These are phyloP conservation scores for Ips nitidus DNA, from an alignment of 1,140 invertebrate species.

Conservation along the genomic window DNA sequence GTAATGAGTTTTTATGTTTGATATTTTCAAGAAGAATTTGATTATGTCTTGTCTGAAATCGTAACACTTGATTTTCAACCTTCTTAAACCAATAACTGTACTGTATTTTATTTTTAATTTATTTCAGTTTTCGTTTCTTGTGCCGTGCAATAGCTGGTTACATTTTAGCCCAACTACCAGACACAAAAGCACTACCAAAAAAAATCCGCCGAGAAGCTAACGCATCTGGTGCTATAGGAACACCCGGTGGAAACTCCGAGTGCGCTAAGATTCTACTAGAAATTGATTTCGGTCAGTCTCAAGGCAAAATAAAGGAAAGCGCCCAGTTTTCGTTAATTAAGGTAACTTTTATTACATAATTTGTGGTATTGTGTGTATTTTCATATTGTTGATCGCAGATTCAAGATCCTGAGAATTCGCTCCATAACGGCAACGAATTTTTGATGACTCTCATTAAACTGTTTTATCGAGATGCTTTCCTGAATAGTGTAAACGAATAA, in stretches of 20 bases:
- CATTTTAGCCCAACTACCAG: constrained; percentile 50
- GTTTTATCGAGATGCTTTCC: constrained; percentile 48
- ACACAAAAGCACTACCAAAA: constrained; percentile 47
- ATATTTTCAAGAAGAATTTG: too few species aligned
- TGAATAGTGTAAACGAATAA: constrained; percentile 29
- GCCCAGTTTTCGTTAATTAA: constrained; percentile 49
- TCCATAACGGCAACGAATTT: constrained; percentile 48
- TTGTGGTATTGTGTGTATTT: constrained; percentile 4
- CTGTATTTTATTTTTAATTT: background rate
- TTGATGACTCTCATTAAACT: constrained; percentile 44
- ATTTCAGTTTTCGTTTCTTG: constrained; percentile 42
- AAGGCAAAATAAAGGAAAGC: constrained; percentile 50
- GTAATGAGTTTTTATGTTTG: constrained; percentile 9
- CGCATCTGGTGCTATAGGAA: constrained; percentile 45
- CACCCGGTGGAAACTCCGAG: constrained; percentile 49
- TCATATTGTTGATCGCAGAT: constrained; percentile 42
- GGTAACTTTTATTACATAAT: constrained; percentile 34
- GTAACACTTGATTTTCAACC: too few species aligned
- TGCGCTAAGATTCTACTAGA: constrained; percentile 36
- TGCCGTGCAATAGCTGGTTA: constrained; percentile 44
- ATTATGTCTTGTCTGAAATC: too few species aligned
- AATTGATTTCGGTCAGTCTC: constrained; percentile 47
- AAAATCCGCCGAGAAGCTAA: constrained; percentile 41
- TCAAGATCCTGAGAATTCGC: constrained; percentile 50
- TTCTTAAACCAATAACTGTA: too few species aligned